Evolutionary conservation across 2,113 vertebrate genomes (phyloP), one percentile per base, ranked within the genome.

Genomic region (Catharus fuscescens): DNA sequence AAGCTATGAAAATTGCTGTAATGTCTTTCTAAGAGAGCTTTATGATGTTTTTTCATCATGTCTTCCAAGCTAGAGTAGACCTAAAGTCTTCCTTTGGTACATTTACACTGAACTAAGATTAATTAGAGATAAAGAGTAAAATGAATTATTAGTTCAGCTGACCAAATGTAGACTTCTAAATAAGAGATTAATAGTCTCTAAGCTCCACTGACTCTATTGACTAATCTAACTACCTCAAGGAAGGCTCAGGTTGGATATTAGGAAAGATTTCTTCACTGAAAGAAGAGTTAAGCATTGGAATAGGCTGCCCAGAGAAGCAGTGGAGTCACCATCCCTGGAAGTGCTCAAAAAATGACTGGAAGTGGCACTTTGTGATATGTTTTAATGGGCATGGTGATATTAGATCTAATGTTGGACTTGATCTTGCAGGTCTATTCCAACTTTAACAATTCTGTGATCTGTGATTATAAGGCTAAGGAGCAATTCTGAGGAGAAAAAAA

Each of bases 341-440:
- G 19, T 25, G n/a, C 54, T 53, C 44, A 29, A 25, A 64, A 71
- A 72, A 23, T 40, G 20, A 42, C 28, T 36, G 8, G 12, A 24
- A 36, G 14, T 8, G 15, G 21, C 36, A 36, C 15, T 74, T 59
- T 0, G 0, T 50, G 4, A n/a, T n/a, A n/a, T 9, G 23, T 7
- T n/a, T 81, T 45, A 66, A n/a, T n/a, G 60, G 16, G 10, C 16
- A 81, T n/a, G 9, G 38, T 38, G 9, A 14, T 52, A 66, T 8
- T n/a, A 81, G 19, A 44, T 20, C 44, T 45, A 52, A 80, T 32
- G 10, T 12, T 67, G 26, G 32, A 73, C 60, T 66, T 57, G 34
- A 28, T 29, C 45, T 52, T 73, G 28, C 31, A 65, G 38, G 28
- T 45, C 45, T n/a, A 53, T 53, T 45, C 32, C 45, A 66, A 14